Evolutionary conservation across 2,113 vertebrate genomes (phyloP).

Genomic region (Crotalus viridis): DNA sequence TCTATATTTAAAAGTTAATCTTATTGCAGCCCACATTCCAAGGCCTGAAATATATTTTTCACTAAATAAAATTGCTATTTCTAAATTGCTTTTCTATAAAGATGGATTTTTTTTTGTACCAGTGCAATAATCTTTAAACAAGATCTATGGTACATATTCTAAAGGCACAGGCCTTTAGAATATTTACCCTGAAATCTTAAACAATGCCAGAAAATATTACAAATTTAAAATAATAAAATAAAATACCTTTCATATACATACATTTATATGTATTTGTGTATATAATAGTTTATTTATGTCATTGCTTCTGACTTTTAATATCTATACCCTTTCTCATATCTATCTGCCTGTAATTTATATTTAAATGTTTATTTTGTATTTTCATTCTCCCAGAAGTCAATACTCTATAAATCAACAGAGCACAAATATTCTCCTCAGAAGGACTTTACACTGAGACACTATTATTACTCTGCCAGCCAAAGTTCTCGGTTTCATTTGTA

Average conservation of each 20-base stretch:
- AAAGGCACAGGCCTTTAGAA: too few species aligned
- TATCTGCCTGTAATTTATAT: background rate
- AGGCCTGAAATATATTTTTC: background rate
- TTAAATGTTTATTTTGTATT: background rate
- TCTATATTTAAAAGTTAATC: background rate
- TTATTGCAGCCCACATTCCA: background rate
- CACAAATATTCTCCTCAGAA: background rate
- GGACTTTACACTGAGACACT: background rate
- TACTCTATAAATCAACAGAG: background rate
- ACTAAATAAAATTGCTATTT: background rate
- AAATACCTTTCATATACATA: background rate
- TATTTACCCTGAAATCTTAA: background rate
- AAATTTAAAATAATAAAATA: background rate
- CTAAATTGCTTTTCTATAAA: background rate
- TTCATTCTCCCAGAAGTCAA: background rate
- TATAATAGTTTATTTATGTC: background rate
- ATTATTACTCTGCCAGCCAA: background rate
- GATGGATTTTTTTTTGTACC: background rate
- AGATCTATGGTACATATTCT: background rate
- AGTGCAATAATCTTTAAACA: background rate
- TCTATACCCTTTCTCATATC: background rate
- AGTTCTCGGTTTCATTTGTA: background rate
- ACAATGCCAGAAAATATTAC: background rate
- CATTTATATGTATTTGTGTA: background rate
- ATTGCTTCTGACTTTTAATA: background rate